Conservation (phyloP, 2,888 invertebrate genomes). For the Drosophila demipolita region DNA sequence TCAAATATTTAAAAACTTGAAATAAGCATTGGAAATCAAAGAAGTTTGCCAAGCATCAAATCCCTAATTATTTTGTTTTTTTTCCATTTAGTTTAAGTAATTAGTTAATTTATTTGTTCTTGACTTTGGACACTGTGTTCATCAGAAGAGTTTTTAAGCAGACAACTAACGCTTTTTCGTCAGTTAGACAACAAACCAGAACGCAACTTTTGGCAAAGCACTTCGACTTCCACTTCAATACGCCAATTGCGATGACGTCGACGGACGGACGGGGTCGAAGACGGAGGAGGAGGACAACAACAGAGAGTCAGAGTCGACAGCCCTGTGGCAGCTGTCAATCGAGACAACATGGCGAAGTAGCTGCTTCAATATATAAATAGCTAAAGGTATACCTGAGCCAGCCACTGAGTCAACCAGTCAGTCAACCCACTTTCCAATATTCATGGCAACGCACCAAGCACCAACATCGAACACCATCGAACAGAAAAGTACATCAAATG, state of each 20-base stretch:
- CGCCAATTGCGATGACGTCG: slow-evolving; percentile 26
- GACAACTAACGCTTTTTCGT: slow-evolving; percentile 8
- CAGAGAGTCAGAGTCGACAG: slow-evolving; percentile 33
- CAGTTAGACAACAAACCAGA: slow-evolving; percentile 61
- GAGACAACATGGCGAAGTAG: slow-evolving; percentile 64
- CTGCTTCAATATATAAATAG: slow-evolving; percentile 71
- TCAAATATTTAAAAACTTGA: background rate
- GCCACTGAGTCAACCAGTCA: slow-evolving; percentile 1
- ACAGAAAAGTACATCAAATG: slow-evolving; percentile 73
- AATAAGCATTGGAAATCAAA: background rate
- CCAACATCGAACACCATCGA: slow-evolving; percentile 10
- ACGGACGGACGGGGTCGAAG: background rate
- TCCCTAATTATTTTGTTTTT: background rate
- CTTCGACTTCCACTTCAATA: slow-evolving; percentile 62
- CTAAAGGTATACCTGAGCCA: slow-evolving; percentile 52
- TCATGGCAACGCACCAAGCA: slow-evolving; percentile 47
- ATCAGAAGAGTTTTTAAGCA: background rate
- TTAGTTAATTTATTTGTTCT: slow-evolving; percentile 15
- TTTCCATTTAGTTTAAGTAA: background rate
- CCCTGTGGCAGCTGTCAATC: slow-evolving; percentile 68
- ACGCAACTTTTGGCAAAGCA: slow-evolving; percentile 57
- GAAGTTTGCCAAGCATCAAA: background rate
- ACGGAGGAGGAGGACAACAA: slow-evolving; percentile 6
- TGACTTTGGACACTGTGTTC: slow-evolving; percentile 23
- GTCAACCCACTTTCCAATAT: slow-evolving; percentile 28